Percentiles rank a stretch among this genome's conserved stretches.
Conservation (phyloP, 2,888 invertebrate species). For the Caenorhabditis afra region DNA sequence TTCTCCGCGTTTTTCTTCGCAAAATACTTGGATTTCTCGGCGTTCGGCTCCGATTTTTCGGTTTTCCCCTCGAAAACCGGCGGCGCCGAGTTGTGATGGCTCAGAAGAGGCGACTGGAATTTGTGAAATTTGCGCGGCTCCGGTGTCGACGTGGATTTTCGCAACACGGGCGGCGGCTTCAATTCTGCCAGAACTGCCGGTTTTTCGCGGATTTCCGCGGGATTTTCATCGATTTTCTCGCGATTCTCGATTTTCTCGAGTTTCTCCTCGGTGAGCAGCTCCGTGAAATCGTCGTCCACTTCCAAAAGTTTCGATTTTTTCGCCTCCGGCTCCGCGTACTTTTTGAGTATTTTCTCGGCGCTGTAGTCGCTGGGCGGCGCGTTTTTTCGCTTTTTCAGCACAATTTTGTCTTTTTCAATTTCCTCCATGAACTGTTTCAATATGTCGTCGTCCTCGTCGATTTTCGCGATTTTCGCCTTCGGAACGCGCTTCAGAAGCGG, state of each 20-base stretch:
- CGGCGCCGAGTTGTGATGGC: slow-evolving; percentile 28
- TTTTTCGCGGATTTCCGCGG: neutral
- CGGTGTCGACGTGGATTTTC: slow-evolving; percentile 40
- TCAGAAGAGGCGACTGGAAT: slow-evolving; percentile 35
- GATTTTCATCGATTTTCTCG: slow-evolving; percentile 9
- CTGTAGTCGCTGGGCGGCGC: slow-evolving; percentile 28
- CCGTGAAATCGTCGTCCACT: slow-evolving; percentile 41
- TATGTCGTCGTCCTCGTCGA: slow-evolving; percentile 50
- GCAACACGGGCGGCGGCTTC: slow-evolving; percentile 13
- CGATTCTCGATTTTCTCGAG: slow-evolving; percentile 3
- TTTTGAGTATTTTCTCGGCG: slow-evolving; percentile 39
- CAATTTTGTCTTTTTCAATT: slow-evolving; percentile 43
- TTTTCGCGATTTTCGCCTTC: slow-evolving; percentile 10
- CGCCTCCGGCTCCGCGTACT: slow-evolving; percentile 16
- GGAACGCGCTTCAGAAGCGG: slow-evolving; percentile 18
- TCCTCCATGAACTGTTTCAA: slow-evolving; percentile 55
- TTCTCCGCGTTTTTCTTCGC: slow-evolving; percentile 4
- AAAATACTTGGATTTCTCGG: slow-evolving; percentile 17
- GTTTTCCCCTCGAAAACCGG: neutral
- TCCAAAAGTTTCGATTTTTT: slow-evolving; percentile 11
- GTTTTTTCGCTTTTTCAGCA: slow-evolving; percentile 47
- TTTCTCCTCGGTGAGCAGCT: slow-evolving; percentile 18
- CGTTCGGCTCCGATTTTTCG: neutral
- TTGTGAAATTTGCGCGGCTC: slow-evolving; percentile 21
- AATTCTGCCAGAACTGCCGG: slow-evolving; percentile 1